Conservation (phyloP, 2,113 vertebrate species). For the Amazona guildingii region DNA sequence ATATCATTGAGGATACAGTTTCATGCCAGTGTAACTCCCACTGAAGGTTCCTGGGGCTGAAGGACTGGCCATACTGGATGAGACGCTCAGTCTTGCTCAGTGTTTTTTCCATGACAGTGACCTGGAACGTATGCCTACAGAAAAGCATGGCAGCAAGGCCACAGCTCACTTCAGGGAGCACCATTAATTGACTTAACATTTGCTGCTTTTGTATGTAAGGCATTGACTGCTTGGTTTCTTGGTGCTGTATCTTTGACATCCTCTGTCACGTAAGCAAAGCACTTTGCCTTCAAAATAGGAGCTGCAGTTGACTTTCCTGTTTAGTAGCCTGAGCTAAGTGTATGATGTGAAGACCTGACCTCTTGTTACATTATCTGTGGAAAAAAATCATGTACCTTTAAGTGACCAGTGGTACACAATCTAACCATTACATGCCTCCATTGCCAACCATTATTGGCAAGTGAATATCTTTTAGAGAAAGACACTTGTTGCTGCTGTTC, state of each 20-base stretch:
- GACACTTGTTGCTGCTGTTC: background rate
- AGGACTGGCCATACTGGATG: rapidly evolving
- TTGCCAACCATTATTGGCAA: background rate
- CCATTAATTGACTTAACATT: background rate
- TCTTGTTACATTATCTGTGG: background rate
- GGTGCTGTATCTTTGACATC: background rate
- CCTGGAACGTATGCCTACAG: rapidly evolving
- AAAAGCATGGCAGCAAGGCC: background rate
- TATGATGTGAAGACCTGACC: background rate
- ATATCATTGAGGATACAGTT: background rate
- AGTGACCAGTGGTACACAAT: background rate
- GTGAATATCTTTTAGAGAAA: background rate
- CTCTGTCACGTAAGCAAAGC: background rate
- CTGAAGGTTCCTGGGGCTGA: background rate
- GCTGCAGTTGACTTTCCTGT: background rate
- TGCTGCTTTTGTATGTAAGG: background rate
- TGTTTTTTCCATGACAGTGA: rapidly evolving
- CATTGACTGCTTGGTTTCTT: background rate
- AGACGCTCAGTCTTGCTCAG: background rate
- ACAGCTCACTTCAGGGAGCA: background rate
- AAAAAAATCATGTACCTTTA: background rate
- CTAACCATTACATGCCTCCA: background rate
- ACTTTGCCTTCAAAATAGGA: background rate
- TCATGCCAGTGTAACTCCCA: background rate
- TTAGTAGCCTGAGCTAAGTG: background rate